phyloP scores from a whole-genome alignment of 2,113 vertebrate genomes.

The Desmodus rotundus region DNA sequence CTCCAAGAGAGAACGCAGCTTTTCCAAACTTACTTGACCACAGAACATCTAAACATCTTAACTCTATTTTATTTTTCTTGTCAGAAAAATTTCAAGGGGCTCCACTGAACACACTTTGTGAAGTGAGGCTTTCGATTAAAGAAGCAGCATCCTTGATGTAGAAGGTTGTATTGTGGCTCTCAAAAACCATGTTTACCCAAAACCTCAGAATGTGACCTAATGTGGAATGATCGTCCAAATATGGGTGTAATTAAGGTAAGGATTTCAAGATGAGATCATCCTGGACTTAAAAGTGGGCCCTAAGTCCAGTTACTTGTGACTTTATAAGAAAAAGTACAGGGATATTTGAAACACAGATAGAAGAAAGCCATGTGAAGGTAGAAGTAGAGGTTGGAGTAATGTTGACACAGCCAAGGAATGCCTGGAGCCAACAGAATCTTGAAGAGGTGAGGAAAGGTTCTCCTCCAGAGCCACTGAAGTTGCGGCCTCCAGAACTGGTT shows the following conservation, averaged over 20 bases:
- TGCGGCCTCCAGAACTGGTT: background rate
- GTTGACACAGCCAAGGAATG: too few relatives aligned
- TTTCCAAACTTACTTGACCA: constrained; percentile 32
- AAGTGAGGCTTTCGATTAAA: background rate
- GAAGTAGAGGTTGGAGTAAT: background rate
- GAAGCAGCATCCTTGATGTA: background rate
- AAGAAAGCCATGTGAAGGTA: background rate
- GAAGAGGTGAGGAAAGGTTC: background rate
- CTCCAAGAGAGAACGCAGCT: background rate
- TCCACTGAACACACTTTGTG: background rate
- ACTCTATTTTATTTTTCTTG: background rate
- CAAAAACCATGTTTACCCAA: background rate
- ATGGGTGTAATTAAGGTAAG: background rate
- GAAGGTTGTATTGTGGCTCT: background rate
- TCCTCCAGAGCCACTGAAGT: background rate
- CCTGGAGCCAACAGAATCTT: background rate
- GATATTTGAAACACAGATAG: background rate
- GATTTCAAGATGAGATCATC: background rate
- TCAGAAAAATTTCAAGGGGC: background rate
- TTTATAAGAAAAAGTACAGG: background rate
- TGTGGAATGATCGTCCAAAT: background rate
- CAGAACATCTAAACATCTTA: background rate
- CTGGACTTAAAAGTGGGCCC: background rate
- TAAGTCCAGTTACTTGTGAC: background rate
- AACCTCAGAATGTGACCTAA: background rate